Conservation (phyloP, 2,113 vertebrate genomes). For the Periophthalmus modestus region DNA sequence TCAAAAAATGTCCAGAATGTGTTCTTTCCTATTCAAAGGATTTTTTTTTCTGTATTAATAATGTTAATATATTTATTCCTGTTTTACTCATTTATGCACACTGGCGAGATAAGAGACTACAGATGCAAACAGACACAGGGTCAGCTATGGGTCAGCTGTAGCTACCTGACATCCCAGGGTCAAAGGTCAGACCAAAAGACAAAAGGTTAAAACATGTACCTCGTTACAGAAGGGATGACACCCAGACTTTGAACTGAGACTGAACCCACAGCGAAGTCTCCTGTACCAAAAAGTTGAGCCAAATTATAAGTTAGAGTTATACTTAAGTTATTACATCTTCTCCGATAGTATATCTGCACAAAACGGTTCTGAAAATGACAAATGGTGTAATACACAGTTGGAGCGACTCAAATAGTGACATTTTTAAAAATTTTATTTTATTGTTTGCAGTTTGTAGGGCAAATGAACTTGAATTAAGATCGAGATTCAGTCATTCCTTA, state of each 20-base stretch:
- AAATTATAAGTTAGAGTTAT: neutral
- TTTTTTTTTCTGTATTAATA: neutral
- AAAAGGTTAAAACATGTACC: conserved; percentile 54
- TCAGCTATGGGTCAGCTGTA: conserved; percentile 40
- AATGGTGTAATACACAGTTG: no score
- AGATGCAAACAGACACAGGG: conserved; percentile 22
- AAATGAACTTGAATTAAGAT: no score
- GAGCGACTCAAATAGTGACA: no score
- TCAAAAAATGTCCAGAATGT: conserved; percentile 63
- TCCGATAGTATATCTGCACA: no score
- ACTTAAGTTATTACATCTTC: neutral
- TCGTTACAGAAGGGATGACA: conserved; percentile 31
- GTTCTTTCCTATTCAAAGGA: neutral
- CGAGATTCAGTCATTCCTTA: no score
- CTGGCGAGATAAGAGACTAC: conserved; percentile 15
- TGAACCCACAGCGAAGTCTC: conserved; percentile 33
- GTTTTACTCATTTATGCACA: conserved; percentile 19
- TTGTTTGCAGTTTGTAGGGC: no score
- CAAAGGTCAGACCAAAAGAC: conserved; percentile 49
- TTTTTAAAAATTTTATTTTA: no score
- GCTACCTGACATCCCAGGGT: conserved; percentile 44
- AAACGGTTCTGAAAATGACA: no score
- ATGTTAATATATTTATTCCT: neutral
- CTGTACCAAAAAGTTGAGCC: neutral
- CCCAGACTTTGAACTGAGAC: conserved; percentile 47